Evolutionary conservation across 2,888 invertebrate genomes (phyloP).

Genomic region (Stenchaetothrips biformis): DNA sequence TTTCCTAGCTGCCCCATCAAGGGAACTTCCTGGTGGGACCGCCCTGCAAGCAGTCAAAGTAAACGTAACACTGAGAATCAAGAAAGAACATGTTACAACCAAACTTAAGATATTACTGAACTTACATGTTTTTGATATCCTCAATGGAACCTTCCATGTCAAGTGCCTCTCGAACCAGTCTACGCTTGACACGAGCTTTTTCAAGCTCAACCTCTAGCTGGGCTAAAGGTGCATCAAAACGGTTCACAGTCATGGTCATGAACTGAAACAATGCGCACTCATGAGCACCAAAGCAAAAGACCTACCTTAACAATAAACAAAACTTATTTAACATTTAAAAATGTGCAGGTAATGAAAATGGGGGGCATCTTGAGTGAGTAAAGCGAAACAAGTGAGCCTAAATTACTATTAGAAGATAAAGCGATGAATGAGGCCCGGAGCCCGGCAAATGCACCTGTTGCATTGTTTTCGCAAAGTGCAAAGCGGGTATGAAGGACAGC

Average conservation of each 20-base stretch:
- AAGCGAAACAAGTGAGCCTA: background rate
- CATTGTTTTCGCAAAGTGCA: background rate
- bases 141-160: background rate
- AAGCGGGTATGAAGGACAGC: background rate
- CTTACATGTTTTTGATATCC: background rate
- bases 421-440: background rate
- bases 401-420: background rate
- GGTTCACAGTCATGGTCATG: background rate
- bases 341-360: background rate
- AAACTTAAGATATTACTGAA: background rate
- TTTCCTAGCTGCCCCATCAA: constrained; percentile 30
- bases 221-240: background rate
- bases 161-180: background rate
- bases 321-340: background rate
- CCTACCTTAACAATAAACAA: background rate
- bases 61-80: too few relatives aligned
- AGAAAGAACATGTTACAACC: too few relatives aligned
- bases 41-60: too few relatives aligned
- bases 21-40: background rate
- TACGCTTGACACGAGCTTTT: constrained; percentile 10
- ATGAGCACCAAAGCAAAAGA: background rate
- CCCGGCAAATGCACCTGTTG: background rate
- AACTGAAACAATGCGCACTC: too few relatives aligned
- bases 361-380: background rate
- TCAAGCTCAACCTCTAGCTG: constrained; percentile 7